Percentiles rank a stretch among this genome's conserved stretches.
phyloP scores from a whole-genome alignment of 2,113 vertebrate genomes.

The Myiagra hebetior region DNA sequence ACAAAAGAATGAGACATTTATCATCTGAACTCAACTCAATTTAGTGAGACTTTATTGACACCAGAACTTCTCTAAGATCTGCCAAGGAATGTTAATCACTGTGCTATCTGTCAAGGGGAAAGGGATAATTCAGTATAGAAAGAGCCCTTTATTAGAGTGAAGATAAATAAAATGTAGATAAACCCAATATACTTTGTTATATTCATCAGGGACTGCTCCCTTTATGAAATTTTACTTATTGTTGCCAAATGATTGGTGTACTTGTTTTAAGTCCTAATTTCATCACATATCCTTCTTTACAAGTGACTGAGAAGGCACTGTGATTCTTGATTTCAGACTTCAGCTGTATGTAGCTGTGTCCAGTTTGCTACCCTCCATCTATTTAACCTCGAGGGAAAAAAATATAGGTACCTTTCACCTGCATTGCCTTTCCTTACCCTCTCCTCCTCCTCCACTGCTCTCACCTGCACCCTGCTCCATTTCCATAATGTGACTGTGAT shows the following conservation, averaged over 20 bases:
- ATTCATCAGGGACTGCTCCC: background rate
- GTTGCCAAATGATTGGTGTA: background rate
- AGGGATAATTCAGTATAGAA: constrained; percentile 3
- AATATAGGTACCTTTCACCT: background rate
- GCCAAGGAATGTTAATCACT: constrained; percentile 58
- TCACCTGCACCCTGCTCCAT: background rate
- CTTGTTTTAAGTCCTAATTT: background rate
- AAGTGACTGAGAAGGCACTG: background rate
- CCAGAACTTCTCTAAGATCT: constrained; percentile 38
- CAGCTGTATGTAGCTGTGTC: background rate
- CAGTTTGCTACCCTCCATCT: background rate
- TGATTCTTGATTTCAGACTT: background rate
- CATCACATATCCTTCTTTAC: background rate
- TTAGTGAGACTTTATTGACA: constrained; percentile 52
- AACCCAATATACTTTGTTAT: background rate
- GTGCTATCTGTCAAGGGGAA: constrained; percentile 34
- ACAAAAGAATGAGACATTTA: constrained; percentile 15
- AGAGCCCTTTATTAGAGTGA: background rate
- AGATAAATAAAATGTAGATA: constrained; percentile 37
- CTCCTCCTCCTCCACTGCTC: background rate
- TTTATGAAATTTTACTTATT: background rate
- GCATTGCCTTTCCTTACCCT: background rate
- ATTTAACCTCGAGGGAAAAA: background rate
- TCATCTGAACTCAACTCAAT: constrained; percentile 36
- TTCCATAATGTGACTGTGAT: background rate